Percentiles rank a stretch among this genome's conserved stretches.
Evolutionary conservation across 2,113 vertebrate genomes (phyloP).

Genomic region (Tricholaema leucomelas): DNA sequence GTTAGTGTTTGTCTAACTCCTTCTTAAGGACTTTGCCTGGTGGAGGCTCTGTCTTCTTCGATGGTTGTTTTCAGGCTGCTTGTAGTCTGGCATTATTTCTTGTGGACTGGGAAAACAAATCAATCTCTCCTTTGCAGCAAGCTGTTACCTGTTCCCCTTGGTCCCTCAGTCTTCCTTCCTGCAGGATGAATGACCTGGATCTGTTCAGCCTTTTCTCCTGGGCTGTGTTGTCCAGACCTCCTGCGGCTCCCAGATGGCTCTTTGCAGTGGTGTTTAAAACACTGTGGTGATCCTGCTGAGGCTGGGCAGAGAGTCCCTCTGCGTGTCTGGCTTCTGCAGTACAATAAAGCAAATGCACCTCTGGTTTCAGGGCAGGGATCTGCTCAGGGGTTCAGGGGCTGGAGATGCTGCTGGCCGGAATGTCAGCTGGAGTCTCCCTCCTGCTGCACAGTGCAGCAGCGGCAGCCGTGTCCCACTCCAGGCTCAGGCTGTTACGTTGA

Average conservation of each 20-base stretch:
- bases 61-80: background rate
- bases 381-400: background rate
- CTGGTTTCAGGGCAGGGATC: background rate
- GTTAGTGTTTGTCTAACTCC: background rate
- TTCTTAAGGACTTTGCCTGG: background rate
- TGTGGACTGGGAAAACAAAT: background rate
- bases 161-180: background rate
- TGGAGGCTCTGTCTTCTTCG: background rate
- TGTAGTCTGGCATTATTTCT: background rate
- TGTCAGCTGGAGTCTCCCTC: background rate
- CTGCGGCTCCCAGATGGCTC: background rate
- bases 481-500: background rate
- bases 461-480: background rate
- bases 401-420: background rate
- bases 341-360: background rate
- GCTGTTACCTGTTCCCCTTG: background rate
- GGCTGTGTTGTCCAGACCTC: background rate
- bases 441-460: background rate
- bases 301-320: background rate
- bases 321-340: too few relatives aligned
- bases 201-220: background rate
- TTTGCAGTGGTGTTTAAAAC: background rate
- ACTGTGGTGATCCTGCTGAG: accelerated
- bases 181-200: background rate
- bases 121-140: background rate